Percentiles rank a stretch among this genome's conserved stretches.
phyloP scores from a whole-genome alignment of 2,888 invertebrate genomes.

The Flexamia atlantica region DNA sequence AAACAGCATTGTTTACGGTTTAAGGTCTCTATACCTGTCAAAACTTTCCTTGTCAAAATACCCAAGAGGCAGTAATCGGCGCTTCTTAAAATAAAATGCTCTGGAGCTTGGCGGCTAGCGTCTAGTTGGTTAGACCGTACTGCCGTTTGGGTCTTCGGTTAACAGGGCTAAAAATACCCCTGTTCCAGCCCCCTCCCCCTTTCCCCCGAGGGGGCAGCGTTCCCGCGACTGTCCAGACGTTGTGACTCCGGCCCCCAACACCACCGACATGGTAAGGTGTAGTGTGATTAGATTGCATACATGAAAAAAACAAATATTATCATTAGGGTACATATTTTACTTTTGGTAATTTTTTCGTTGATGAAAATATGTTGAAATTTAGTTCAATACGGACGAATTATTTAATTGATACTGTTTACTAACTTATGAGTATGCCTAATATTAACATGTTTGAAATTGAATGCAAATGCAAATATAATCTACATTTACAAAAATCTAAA shows the following conservation, averaged over 20 bases:
- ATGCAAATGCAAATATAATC: too few relatives aligned
- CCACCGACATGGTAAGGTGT: slow-evolving; percentile 16
- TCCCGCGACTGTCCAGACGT: background rate
- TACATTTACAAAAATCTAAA: too few relatives aligned
- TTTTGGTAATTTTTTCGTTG: too few relatives aligned
- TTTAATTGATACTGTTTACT: too few relatives aligned
- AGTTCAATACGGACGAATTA: too few relatives aligned
- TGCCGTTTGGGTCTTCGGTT: slow-evolving; percentile 15
- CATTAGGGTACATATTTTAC: too few relatives aligned
- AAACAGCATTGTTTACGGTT: background rate
- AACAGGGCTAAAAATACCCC: slow-evolving; percentile 2
- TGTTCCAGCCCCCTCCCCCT: background rate
- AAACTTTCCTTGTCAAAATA: background rate
- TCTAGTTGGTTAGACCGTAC: slow-evolving; percentile 6
- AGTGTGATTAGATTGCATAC: too few relatives aligned
- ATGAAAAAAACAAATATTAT: too few relatives aligned
- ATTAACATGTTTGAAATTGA: too few relatives aligned
- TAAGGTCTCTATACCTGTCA: background rate
- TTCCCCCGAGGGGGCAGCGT: background rate
- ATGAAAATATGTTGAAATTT: too few relatives aligned
- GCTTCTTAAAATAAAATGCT: slow-evolving; percentile 18
- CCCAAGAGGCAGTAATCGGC: slow-evolving; percentile 16
- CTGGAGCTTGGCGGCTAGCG: background rate
- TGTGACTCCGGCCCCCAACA: slow-evolving; percentile 7
- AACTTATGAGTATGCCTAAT: too few relatives aligned